Base-by-base conservation (phyloP, 2,888 invertebrate genomes). In the Cataglyphis rosenhaueri region DNA sequence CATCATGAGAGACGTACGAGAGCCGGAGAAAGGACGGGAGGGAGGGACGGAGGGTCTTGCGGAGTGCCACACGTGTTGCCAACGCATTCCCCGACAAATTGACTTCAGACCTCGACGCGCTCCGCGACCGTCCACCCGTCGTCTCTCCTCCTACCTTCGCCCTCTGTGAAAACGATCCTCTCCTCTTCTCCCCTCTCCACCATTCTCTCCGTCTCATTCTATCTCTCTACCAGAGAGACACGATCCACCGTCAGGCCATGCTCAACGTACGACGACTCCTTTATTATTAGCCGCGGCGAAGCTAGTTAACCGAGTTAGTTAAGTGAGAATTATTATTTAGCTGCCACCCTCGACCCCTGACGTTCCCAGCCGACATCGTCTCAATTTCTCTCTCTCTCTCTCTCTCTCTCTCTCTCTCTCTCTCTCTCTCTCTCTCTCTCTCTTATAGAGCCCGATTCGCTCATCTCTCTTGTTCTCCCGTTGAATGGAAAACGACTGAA, bases 271-370 rank as follows among this genome's bases (percentile, higher is more conserved):
- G 92, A 89, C 91, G 92, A 92, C 91, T 92, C 92, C 92, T 94
- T 94, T 94, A 94, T 94, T 94, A 94, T 94, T 94, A 94, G 94
- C 93, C 92, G 88, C 89, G 86, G 88, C 91, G 90, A 87, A 91
- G 93, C 93, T 93, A 93, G 94, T 94, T 94, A 94, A 92, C 92
- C 92, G 92, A 93, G 92, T 94, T 93, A 92, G 93, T 94, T 94
- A 94, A 94, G 93, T 93, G 94, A 93, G 94, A 94, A 94, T 94
- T 94, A 94, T 94, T 94, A 94, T 94, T 94, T 93, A 93, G 92
- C 92, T 84, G 87, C 87, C 62, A 66, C 64, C 75, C 85, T 81
- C 84, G 79, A 79, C 35, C 70, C 81, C 81, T 29, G 62, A 32
- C 71, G 68, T 52, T 71, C 64, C 73, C 71, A 57, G 29, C 38